Base-by-base conservation (phyloP, 2,888 invertebrate genomes). In the Pharmacophagus antenor region DNA sequence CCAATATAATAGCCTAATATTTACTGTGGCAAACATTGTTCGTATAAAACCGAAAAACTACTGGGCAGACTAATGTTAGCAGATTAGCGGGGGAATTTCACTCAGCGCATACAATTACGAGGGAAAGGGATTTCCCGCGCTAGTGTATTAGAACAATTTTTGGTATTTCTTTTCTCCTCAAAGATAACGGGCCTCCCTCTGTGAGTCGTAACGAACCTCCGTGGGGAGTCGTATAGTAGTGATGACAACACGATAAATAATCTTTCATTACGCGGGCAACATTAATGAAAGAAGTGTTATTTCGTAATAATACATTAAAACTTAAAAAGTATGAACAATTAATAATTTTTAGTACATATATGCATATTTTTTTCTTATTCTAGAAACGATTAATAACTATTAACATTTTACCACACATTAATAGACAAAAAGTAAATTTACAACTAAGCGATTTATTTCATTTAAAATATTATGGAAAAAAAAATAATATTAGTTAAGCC, bases 171-270 rank as follows among this genome's bases (percentile, higher is more conserved):
- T 82, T 79, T 77, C 81, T 75, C 65, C 74, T 78, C 74, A 74
- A 78, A 80, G 81, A 84, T 85, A 86, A 84, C 82, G 71, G 78
- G 67, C 73, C 70, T 76, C 83, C 83, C 84, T 70, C 67, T 72
- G 80, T 66, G 80, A 70, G 63, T 68, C 79, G 79, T 85, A 85
- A 86, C 80, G 84, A 85, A 81, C 69, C 80, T 70, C 83, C 72
- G 62, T 77, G 71, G 78, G 80, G 62, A 62, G 27, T 54, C 54
- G 20, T 44, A 5, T 12, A 2, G 37, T 61, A 61, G 60, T 55
- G 60, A 21, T 50, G 55, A 46, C 41, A 22, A 27, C 22, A 7
- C 20, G 3, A 37, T 56, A 48, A 48, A 56, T 37, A 47, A 17
- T 47, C 5, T 48, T 56, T 56, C 8, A 17, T 42, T 31, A 31